These are phyloP conservation scores for Nesoenas mayeri DNA, from an alignment of 2,113 vertebrate species.

Conservation along the genomic window DNA sequence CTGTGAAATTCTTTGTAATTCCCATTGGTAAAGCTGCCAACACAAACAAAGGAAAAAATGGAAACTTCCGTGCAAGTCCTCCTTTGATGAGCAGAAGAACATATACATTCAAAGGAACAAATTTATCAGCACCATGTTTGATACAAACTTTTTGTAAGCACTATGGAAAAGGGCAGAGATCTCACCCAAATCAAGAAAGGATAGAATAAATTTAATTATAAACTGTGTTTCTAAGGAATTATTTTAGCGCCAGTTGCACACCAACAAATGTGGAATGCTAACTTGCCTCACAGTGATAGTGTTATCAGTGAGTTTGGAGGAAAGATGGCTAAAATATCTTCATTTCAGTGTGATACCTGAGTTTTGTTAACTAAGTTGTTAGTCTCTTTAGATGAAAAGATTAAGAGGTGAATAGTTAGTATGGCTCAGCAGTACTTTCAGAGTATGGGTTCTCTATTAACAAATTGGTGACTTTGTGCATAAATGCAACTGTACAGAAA, in stretches of 20 bases:
- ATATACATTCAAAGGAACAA: not conserved
- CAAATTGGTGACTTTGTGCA: accelerated
- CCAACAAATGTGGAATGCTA: not conserved
- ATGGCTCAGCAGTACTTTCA: not conserved
- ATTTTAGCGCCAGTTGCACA: not conserved
- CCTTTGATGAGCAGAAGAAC: not conserved
- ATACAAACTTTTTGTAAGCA: not conserved
- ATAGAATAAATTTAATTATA: not conserved
- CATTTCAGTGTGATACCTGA: not conserved
- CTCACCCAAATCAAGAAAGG: not conserved
- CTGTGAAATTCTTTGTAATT: slow-evolving; percentile 65
- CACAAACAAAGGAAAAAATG: slow-evolving; percentile 26
- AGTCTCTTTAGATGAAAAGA: not conserved
- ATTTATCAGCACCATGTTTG: not conserved
- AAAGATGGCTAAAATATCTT: not conserved
- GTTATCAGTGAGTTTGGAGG: not conserved
- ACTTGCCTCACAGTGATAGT: not conserved
- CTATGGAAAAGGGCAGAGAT: not conserved
- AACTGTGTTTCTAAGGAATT: not conserved
- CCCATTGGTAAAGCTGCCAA: slow-evolving; percentile 48
- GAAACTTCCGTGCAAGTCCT: not conserved
- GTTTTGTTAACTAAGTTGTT: not conserved
- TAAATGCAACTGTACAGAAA: not conserved
- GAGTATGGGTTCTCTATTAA: not conserved
- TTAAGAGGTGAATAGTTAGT: not conserved